Conservation (phyloP, 2,888 invertebrate genomes). For the Lottia gigantea region DNA sequence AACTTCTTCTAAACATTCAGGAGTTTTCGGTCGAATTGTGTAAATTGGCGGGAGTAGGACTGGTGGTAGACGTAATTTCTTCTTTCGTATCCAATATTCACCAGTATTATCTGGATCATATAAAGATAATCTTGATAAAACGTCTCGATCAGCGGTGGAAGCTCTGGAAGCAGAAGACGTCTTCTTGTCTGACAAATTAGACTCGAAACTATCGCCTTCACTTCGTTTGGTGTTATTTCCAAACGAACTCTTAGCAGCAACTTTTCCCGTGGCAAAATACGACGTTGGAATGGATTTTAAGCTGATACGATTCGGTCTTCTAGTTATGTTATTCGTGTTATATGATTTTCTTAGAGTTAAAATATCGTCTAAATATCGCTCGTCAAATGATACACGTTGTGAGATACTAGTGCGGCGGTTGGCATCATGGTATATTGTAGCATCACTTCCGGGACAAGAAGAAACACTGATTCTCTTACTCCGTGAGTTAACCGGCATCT, state of each 20-base stretch:
- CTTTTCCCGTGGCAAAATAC: not conserved
- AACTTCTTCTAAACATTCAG: constrained; percentile 38
- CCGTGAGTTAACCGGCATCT: too few relatives aligned
- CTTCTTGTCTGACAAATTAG: not conserved
- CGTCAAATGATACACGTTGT: not conserved
- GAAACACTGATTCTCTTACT: too few relatives aligned
- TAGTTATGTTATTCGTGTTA: not conserved
- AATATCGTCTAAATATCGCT: not conserved
- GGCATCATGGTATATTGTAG: too few relatives aligned
- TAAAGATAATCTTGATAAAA: not conserved
- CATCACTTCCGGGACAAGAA: too few relatives aligned
- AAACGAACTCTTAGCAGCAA: not conserved
- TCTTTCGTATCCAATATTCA: constrained; percentile 1
- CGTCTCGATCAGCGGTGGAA: not conserved
- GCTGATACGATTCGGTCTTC: not conserved
- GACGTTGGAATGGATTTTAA: not conserved
- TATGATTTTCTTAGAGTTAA: not conserved
- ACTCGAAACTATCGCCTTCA: not conserved
- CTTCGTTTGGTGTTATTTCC: not conserved
- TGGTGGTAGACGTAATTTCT: constrained; percentile 41
- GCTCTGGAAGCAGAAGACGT: not conserved
- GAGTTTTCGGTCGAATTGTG: constrained; percentile 39
- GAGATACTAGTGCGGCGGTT: too few relatives aligned
- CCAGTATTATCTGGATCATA: constrained; percentile 2
- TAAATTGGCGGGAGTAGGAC: constrained; percentile 46